Evolutionary conservation across 2,797 vertebrate genomes (phyloP).

Genomic region (Dermochelys coriacea): DNA sequence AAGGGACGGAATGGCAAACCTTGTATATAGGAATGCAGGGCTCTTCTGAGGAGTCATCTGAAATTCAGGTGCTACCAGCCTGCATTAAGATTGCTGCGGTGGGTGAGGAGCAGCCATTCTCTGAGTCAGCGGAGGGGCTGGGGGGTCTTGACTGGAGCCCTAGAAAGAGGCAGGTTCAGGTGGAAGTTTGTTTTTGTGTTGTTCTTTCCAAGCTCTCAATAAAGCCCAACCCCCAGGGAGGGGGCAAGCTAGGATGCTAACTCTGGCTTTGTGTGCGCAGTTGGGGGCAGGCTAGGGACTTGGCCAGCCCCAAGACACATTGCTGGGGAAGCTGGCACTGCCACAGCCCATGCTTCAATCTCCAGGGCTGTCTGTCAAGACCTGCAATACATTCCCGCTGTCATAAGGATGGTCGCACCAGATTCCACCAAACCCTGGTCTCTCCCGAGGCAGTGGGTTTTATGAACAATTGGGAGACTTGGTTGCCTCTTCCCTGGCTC

Average conservation of each 20-base stretch:
- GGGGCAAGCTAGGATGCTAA: not conserved
- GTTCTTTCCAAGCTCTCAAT: not conserved
- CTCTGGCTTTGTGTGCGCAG: not conserved
- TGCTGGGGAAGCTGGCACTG: not conserved
- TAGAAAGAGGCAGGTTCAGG: not conserved
- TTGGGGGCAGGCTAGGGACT: not conserved
- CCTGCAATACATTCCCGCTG: not conserved
- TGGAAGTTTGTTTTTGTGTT: not conserved
- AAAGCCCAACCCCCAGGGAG: not conserved
- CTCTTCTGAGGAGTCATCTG: not conserved
- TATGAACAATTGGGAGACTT: not conserved
- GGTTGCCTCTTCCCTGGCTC: not conserved
- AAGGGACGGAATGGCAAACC: not conserved
- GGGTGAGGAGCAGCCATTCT: not conserved
- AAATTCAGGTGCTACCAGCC: not conserved
- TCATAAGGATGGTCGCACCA: not conserved
- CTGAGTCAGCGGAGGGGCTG: accelerated
- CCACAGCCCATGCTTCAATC: not conserved
- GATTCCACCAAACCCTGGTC: not conserved
- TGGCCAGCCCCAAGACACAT: not conserved
- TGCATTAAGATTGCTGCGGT: not conserved
- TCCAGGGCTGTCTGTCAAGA: not conserved
- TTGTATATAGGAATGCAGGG: not conserved
- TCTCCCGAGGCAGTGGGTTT: not conserved
- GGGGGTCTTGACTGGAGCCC: accelerated